Percentiles rank a stretch among this genome's conserved stretches.
These are phyloP conservation scores for Hemaris fuciformis DNA, from an alignment of 2,888 invertebrate species.

Conservation along the genomic window DNA sequence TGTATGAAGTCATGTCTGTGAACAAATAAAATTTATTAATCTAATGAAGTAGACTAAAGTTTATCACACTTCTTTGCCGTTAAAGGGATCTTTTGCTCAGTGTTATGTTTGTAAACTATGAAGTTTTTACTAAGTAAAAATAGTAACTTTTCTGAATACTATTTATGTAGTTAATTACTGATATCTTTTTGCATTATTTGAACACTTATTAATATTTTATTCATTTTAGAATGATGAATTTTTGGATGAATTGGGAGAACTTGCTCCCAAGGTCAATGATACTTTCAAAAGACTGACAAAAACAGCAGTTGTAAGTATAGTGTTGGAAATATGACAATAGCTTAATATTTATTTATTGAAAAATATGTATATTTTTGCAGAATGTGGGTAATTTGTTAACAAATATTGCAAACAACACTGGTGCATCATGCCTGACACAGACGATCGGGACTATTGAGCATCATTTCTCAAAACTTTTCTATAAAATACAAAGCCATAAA, in stretches of 20 bases:
- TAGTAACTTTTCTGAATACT: too few relatives aligned
- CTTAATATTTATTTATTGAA: not conserved
- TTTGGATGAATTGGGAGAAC: slow-evolving; percentile 47
- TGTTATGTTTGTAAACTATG: too few relatives aligned
- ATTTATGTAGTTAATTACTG: too few relatives aligned
- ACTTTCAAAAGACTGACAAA: slow-evolving; percentile 64
- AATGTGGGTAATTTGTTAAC: slow-evolving; percentile 64
- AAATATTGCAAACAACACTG: slow-evolving; percentile 56
- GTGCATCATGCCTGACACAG: slow-evolving; percentile 44
- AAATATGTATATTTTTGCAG: slow-evolving; percentile 29
- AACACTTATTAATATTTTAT: slow-evolving; percentile 21
- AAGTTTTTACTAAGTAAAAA: too few relatives aligned
- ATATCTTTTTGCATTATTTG: not conserved
- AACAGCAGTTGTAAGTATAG: slow-evolving; percentile 66
- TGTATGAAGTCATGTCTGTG: too few relatives aligned
- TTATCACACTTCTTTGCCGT: not conserved
- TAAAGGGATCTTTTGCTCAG: not conserved
- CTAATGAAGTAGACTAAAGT: not conserved
- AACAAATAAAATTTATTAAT: too few relatives aligned
- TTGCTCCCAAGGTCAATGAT: slow-evolving; percentile 65
- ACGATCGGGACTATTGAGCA: slow-evolving; percentile 64
- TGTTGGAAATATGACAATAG: not conserved
- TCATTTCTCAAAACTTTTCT: slow-evolving; percentile 77
- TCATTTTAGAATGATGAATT: slow-evolving; percentile 64
- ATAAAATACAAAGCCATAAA: slow-evolving; percentile 77